These are phyloP conservation scores for Drepana arcuata DNA, from an alignment of 1,140 invertebrate genomes.

Conservation along the genomic window DNA sequence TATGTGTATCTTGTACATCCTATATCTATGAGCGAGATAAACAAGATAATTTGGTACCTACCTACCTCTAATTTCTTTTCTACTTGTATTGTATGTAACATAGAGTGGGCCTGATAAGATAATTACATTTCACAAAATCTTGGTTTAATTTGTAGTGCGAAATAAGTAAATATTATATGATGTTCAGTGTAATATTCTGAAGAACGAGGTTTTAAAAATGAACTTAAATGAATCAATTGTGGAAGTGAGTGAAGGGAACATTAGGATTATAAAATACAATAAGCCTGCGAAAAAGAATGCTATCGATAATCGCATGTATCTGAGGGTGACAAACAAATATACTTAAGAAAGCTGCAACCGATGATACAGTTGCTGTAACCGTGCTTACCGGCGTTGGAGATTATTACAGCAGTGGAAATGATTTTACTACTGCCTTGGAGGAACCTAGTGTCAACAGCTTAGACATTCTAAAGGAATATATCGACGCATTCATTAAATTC, in stretches of 20 bases:
- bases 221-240: constrained; percentile 25
- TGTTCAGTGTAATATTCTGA: too few relatives aligned
- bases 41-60: too few relatives aligned
- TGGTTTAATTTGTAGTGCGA: too few relatives aligned
- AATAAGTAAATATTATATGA: too few relatives aligned
- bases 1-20: too few relatives aligned
- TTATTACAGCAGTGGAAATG: constrained; percentile 91
- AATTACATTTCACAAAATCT: too few relatives aligned
- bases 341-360: constrained; percentile 77
- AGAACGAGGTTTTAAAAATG: too few relatives aligned
- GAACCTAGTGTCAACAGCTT: constrained; percentile 18
- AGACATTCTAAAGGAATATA: constrained; percentile 75
- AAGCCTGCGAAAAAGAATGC: constrained; percentile 86
- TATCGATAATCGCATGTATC: constrained; percentile 81
- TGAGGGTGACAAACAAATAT: constrained; percentile 74
- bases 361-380: constrained; percentile 76
- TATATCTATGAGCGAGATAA: too few relatives aligned
- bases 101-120: too few relatives aligned
- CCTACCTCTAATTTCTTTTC: too few relatives aligned
- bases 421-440: constrained; percentile 70
- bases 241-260: constrained; percentile 32
- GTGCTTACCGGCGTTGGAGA: constrained; percentile 85
- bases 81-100: too few relatives aligned
- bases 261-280: constrained; percentile 78
- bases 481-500: constrained; percentile 87